Evolutionary conservation across 2,888 invertebrate species (phyloP).

Genomic region (Eupithecia dodoneata): DNA sequence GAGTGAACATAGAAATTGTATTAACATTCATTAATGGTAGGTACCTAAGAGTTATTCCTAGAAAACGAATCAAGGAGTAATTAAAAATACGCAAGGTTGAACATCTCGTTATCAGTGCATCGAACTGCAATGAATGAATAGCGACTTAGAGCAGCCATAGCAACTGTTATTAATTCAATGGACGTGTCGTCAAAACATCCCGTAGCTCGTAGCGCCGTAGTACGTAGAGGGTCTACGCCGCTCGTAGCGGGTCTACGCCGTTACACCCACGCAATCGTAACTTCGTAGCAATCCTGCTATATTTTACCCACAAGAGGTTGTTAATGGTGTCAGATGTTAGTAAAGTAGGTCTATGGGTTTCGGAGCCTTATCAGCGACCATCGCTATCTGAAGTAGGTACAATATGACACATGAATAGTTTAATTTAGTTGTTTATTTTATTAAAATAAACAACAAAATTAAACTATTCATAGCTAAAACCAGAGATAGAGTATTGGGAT

Average conservation of each 20-base stretch:
- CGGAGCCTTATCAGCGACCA: neutral
- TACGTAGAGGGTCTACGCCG: conserved; percentile 40
- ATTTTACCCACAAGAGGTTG: neutral
- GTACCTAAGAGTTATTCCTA: neutral
- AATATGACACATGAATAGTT: too few relatives aligned
- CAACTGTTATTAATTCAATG: neutral
- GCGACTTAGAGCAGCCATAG: conserved; percentile 13
- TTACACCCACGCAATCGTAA: conserved; percentile 58
- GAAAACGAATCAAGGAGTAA: neutral
- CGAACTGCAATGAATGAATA: conserved; percentile 19
- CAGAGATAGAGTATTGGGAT: too few relatives aligned
- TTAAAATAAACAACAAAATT: too few relatives aligned
- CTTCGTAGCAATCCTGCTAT: neutral
- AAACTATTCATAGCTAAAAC: too few relatives aligned
- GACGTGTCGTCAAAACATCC: conserved; percentile 44
- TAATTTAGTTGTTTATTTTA: too few relatives aligned
- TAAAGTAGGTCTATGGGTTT: neutral
- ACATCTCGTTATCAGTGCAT: neutral
- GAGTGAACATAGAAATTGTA: neutral
- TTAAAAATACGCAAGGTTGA: neutral
- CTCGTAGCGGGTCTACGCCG: conserved; percentile 47
- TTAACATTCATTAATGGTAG: too few relatives aligned
- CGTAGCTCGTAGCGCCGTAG: conserved; percentile 33
- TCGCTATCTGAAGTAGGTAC: too few relatives aligned
- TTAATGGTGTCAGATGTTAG: neutral